A percentile compares a stretch with the other conserved stretches of the same genome.
phyloP scores from a whole-genome alignment of 2,888 invertebrate genomes.

The Idaea straminata region DNA sequence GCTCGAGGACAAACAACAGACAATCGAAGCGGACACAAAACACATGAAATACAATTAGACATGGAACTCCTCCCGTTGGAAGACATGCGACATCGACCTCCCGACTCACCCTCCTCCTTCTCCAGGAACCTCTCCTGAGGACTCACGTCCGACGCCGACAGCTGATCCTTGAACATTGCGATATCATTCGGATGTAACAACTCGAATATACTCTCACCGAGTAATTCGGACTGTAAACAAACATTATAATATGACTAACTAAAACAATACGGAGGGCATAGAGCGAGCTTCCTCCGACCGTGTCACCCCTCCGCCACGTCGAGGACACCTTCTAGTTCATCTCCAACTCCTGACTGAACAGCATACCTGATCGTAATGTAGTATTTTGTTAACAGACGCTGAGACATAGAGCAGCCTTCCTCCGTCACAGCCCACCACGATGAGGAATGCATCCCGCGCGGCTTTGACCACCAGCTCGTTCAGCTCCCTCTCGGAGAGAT shows the following conservation, averaged over 20 bases:
- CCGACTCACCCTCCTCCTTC: too few relatives aligned
- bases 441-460: conserved; percentile 91
- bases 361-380: conserved; percentile 90
- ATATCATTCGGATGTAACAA: conserved; percentile 97
- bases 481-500: conserved; percentile 91
- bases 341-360: too few relatives aligned
- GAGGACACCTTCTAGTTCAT: too few relatives aligned
- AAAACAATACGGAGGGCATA: too few relatives aligned
- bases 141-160: conserved; percentile 93
- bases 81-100: too few relatives aligned
- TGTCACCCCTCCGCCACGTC: too few relatives aligned
- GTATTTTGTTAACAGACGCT: conserved; percentile 89
- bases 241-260: neutral
- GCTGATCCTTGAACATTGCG: conserved; percentile 95
- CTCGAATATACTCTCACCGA: conserved; percentile 96
- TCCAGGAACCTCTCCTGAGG: conserved; percentile 94
- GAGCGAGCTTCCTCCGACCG: too few relatives aligned
- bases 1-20: too few relatives aligned
- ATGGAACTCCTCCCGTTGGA: too few relatives aligned
- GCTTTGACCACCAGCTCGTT: conserved; percentile 92
- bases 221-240: conserved; percentile 84
- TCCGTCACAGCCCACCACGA: conserved; percentile 95
- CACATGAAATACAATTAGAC: too few relatives aligned
- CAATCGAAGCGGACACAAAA: too few relatives aligned
- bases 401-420: conserved; percentile 95